Base-by-base conservation (phyloP, 1,140 invertebrate genomes). In the Latrodectus geometricus region DNA sequence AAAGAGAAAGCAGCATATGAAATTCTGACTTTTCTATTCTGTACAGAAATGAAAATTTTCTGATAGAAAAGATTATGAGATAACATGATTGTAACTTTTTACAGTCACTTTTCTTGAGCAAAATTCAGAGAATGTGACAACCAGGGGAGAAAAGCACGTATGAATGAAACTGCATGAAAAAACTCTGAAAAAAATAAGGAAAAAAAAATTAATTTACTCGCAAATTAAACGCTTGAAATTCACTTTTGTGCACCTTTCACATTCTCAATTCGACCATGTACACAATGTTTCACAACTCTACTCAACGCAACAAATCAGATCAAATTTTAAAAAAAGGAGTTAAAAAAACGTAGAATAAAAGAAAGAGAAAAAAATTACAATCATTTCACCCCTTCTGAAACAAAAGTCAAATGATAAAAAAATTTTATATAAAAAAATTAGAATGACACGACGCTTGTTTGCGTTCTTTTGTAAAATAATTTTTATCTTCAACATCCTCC, bases 381-480 rank as follows among this genome's bases (percentile, higher is more conserved):
- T 78, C 14, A 78, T 69, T 80, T 80, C 66, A 54, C 23, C 56
- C 21, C 12, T 52, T 52, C 56, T 8, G 9, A 70, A 80, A 80
- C n/a, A 70, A 80, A 48, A 7, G 21, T n/a, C 56, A 70, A 80
- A 69, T n/a, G 12, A 74, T 4, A 74, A 74, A 69, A 74, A 74
- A 11, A 50, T 4, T n/a, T n/a, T 49, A 23, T 66, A 21, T 80
- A 35, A 52, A 65, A 70, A 80, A 15, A 70, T 50, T 21, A 17
- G n/a, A 49, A 69, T 79, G 65, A 79, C 77, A 68, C 21, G 75
- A 21, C 50, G 17, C 21, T 15, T 70, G 35, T 54, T 70, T 11
- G 50, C 21, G 20, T 66, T 5, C 35, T 35, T 35, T 35, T 35
- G 35, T 35, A 35, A 35, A 35, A 35, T 35, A 35, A 35, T 35